Evolutionary conservation across 2,888 invertebrate species (phyloP).

Genomic region (Malachius bipustulatus): DNA sequence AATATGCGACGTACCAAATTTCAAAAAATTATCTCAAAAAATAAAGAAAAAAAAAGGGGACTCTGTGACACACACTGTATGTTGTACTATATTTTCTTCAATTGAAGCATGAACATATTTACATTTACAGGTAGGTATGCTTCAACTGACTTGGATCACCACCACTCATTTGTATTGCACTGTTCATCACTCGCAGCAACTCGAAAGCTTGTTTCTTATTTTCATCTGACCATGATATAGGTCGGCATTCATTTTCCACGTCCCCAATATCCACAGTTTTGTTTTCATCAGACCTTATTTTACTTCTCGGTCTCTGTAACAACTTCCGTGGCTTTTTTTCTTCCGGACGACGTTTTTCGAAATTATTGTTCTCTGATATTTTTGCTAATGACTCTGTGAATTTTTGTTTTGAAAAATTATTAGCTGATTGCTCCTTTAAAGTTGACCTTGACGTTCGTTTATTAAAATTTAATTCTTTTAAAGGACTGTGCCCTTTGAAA

Average conservation of each 20-base stretch:
- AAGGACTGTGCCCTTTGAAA: conserved; percentile 33
- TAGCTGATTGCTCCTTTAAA: background rate
- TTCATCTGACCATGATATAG: conserved; percentile 31
- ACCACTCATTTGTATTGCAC: background rate
- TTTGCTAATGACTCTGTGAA: background rate
- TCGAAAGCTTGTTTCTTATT: conserved; percentile 34
- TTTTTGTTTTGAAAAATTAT: conserved; percentile 1
- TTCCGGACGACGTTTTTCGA: background rate
- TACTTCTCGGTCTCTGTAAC: background rate
- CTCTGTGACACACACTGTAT: too few relatives aligned
- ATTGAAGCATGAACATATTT: too few relatives aligned
- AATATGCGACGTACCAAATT: too few relatives aligned
- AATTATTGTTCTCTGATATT: background rate
- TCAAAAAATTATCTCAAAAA: too few relatives aligned
- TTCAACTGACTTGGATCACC: background rate
- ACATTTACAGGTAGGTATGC: conserved; percentile 1
- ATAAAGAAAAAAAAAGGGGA: too few relatives aligned
- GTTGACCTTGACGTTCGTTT: conserved; percentile 10
- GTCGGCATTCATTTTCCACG: conserved; percentile 14
- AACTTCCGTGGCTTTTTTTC: background rate
- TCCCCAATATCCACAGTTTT: conserved; percentile 8
- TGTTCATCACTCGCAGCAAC: conserved; percentile 31
- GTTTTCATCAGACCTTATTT: conserved; percentile 14
- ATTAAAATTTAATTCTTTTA: conserved; percentile 28
- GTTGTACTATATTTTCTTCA: too few relatives aligned